These are phyloP conservation scores for Tinea trinotella DNA, from an alignment of 2,888 invertebrate genomes.

Conservation along the genomic window DNA sequence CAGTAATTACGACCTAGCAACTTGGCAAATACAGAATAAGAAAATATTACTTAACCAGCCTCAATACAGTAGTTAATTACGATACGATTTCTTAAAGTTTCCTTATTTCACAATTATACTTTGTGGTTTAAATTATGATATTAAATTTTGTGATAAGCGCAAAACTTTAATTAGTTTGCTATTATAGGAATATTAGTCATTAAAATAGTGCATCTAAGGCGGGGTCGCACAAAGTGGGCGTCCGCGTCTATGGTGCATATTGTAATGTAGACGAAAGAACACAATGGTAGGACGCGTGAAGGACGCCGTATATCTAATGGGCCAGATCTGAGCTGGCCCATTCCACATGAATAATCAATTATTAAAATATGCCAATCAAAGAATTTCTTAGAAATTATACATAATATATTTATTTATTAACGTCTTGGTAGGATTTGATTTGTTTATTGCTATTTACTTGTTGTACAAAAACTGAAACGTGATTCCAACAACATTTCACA, in stretches of 20 bases:
- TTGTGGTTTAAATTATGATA: background rate
- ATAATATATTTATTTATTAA: background rate
- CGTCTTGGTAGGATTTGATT: no score
- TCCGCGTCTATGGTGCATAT: slow-evolving; percentile 48
- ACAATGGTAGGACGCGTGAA: slow-evolving; percentile 71
- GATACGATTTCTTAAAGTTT: background rate
- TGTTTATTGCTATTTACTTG: no score
- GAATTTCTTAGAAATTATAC: slow-evolving; percentile 40
- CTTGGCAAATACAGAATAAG: background rate
- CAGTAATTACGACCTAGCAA: background rate
- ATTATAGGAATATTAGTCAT: background rate
- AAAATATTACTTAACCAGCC: background rate
- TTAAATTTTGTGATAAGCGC: background rate
- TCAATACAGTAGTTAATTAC: slow-evolving; percentile 1
- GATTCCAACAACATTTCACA: background rate
- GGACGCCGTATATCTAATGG: slow-evolving; percentile 66
- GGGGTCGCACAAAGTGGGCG: slow-evolving; percentile 43
- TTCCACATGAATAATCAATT: slow-evolving; percentile 70
- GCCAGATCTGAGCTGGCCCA: slow-evolving; percentile 56
- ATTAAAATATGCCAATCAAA: slow-evolving; percentile 61
- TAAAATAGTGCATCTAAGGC: slow-evolving; percentile 20
- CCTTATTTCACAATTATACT: background rate
- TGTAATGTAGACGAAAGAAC: slow-evolving; percentile 63
- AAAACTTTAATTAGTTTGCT: background rate
- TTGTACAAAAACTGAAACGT: background rate